Evolutionary conservation across 2,113 vertebrate species (phyloP).

Genomic region (Circaetus cinerascens): DNA sequence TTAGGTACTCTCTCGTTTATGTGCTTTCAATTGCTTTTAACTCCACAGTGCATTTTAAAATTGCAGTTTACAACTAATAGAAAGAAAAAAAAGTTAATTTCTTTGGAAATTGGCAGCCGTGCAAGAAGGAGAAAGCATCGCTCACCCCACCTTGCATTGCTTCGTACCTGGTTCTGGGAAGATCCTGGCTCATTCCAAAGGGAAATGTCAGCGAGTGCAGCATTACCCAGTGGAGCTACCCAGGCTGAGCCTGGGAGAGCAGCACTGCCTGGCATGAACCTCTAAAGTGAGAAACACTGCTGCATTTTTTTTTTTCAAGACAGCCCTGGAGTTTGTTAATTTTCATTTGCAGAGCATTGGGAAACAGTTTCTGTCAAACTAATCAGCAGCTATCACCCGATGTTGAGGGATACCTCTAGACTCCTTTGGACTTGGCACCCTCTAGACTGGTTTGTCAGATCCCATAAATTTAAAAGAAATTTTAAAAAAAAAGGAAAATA

Average conservation of each 20-base stretch:
- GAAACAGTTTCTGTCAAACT: slow-evolving; percentile 56
- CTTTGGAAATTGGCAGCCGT: background rate
- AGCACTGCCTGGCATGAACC: accelerated
- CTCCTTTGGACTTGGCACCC: slow-evolving; percentile 32
- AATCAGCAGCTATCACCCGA: slow-evolving; percentile 47
- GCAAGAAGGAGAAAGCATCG: background rate
- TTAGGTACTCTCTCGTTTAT: background rate
- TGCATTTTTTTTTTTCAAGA: background rate
- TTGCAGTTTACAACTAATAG: background rate
- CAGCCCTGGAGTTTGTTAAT: background rate
- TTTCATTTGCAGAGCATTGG: slow-evolving; percentile 12
- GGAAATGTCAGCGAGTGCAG: background rate
- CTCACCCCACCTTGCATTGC: background rate
- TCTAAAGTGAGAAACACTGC: background rate
- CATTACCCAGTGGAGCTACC: background rate
- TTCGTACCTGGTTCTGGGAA: slow-evolving; percentile 24
- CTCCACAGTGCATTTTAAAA: background rate
- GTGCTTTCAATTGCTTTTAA: background rate
- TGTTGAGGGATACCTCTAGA: slow-evolving; percentile 45
- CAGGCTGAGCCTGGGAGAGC: background rate
- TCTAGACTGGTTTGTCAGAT: slow-evolving; percentile 55
- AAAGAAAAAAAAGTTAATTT: background rate
- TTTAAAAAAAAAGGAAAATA: background rate
- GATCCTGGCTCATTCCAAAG: slow-evolving; percentile 21
- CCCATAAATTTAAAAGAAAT: slow-evolving; percentile 29